These are phyloP conservation scores for Heteractis magnifica DNA, from an alignment of 92 coral and sea anemone species.

Conservation along the genomic window DNA sequence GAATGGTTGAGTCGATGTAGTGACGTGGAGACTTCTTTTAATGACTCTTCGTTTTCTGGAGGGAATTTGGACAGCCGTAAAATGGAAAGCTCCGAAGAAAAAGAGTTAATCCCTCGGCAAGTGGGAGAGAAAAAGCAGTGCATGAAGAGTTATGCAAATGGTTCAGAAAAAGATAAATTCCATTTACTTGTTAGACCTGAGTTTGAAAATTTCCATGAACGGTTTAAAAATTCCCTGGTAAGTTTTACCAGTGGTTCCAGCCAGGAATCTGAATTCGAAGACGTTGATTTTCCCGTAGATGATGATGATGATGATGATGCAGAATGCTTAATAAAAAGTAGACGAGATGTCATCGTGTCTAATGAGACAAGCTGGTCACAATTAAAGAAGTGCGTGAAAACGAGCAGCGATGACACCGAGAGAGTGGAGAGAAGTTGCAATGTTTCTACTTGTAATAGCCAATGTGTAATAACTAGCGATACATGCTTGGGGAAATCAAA, in stretches of 20 bases:
- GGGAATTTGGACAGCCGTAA: background rate
- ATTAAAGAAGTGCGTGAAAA: background rate
- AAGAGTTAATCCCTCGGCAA: background rate
- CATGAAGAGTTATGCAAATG: background rate
- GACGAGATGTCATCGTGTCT: too few relatives aligned
- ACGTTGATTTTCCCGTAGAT: background rate
- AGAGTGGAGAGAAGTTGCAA: background rate
- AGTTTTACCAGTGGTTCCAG: background rate
- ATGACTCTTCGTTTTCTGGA: background rate
- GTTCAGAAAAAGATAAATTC: background rate
- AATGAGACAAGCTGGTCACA: background rate
- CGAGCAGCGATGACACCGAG: background rate
- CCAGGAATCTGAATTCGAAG: background rate
- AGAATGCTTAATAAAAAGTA: background rate
- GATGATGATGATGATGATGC: background rate
- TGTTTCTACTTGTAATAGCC: background rate
- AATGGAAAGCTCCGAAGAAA: background rate
- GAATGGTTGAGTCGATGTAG: slow-evolving; percentile 2
- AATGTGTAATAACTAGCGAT: background rate
- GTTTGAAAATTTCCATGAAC: background rate
- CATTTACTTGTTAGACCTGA: background rate
- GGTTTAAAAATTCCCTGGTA: background rate
- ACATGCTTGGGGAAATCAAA: background rate
- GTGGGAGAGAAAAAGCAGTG: background rate
- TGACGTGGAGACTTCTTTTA: background rate